Percentiles rank a stretch among this genome's conserved stretches.
Conservation (phyloP, 2,888 invertebrate genomes). For the Cheilosia urbana region DNA sequence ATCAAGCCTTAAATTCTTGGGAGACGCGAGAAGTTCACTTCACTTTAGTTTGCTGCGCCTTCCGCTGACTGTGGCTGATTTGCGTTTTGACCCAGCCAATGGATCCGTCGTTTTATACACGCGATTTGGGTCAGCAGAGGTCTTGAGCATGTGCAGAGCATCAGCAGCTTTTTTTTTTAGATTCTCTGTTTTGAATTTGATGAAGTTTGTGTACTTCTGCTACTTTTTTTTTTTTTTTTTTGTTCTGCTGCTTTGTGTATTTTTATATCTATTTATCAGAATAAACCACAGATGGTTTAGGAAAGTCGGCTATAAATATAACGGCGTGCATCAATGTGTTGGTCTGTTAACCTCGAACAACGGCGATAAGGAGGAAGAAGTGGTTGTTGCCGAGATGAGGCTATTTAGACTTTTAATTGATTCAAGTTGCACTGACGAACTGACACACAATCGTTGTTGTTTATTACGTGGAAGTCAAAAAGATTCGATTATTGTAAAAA, state of each 20-base stretch:
- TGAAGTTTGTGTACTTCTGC: conserved; percentile 7
- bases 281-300: conserved; percentile 36
- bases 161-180: conserved; percentile 29
- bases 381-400: conserved; percentile 47
- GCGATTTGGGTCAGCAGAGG: conserved; percentile 70
- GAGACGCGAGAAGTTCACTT: conserved; percentile 38
- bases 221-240: conserved; percentile 1
- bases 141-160: conserved; percentile 67
- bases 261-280: conserved; percentile 29
- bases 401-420: conserved; percentile 70
- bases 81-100: conserved; percentile 68
- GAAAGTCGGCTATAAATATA: conserved; percentile 39
- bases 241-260: conserved; percentile 28
- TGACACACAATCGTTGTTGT: neutral
- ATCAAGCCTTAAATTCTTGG: conserved; percentile 14
- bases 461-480: conserved; percentile 20
- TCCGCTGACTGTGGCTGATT: conserved; percentile 64
- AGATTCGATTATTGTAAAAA: too few relatives aligned
- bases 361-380: conserved; percentile 23
- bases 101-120: conserved; percentile 38
- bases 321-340: conserved; percentile 44
- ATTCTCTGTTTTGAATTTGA: conserved; percentile 13
- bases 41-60: conserved; percentile 28
- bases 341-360: conserved; percentile 48
- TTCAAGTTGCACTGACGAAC: conserved; percentile 53